Evolutionary conservation across 2,888 invertebrate genomes (phyloP), one percentile per base, ranked within the genome.

Genomic region (Atethmia centrago): DNA sequence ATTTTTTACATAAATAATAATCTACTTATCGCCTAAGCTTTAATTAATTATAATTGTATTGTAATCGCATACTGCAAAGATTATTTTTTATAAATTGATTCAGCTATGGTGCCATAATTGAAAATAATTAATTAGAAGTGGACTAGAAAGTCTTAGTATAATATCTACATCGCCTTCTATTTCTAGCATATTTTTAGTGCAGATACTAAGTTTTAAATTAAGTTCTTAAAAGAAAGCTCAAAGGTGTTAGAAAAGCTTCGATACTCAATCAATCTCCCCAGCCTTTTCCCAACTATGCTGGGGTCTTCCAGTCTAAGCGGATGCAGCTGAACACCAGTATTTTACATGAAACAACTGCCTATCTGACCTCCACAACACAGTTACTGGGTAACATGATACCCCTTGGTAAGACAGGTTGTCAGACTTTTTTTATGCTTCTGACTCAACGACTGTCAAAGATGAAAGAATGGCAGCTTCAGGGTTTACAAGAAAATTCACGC

Each of bases 81-180:
- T 16, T 49, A 49, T 74, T 71, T 63, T 56, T 56, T 31, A 21
- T 74, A 31, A 74, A 65, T 31, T 65, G 19, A 74, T 74, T 74
- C 31, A 10, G 19, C 3, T 0, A 47, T 53, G 28, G 63, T 63
- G 3, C 14, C n/a, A 10, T 69, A 58, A 58, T 49, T 49, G 5
- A 51, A 65, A 36, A 19, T 49, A 31, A 7, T 40, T 28, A n/a
- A 49, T 70, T 19, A 58, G 8, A 42, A 55, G 45, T 56, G 12
- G 21, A 2, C 45, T 28, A 55, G 45, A 7, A 19, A 45, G 19
- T 28, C 1, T 4, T 28, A 62, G 3, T 61, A 40, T 1, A 40
- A 40, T 19, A 42, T 42, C 9, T 5, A n/a, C n/a, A n/a, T 8
- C 0, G 16, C 0, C 19, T 10, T 51, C 0, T 19, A 64, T 51